A percentile compares a stretch with the other conserved stretches of the same genome.
phyloP scores from a whole-genome alignment of 1,140 invertebrate genomes.

The Drosophila kanapiae region DNA sequence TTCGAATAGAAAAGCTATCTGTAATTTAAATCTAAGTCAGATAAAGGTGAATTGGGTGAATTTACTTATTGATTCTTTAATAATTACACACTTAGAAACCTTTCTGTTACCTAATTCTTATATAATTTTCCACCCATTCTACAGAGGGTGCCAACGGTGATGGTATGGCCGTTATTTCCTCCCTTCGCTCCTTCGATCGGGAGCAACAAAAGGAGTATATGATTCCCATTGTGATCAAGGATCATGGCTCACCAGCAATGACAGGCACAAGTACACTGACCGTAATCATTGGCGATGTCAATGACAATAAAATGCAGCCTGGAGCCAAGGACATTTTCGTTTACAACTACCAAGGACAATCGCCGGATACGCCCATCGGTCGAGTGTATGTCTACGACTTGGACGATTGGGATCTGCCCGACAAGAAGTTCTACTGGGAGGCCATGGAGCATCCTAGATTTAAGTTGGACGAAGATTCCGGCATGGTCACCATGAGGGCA shows the following conservation, averaged over 20 bases:
- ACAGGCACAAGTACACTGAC: constrained; percentile 97
- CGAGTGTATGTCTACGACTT: constrained; percentile 98
- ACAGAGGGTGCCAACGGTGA: constrained; percentile 97
- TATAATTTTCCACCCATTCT: constrained; percentile 26
- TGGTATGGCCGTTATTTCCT: constrained; percentile 97
- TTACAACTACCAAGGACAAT: constrained; percentile 97
- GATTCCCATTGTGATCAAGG: constrained; percentile 97
- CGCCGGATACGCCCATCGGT: constrained; percentile 96
- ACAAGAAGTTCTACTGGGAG: constrained; percentile 98
- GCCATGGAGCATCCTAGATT: constrained; percentile 93
- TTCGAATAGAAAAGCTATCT: not conserved
- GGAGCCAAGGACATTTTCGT: constrained; percentile 98
- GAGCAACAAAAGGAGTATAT: constrained; percentile 98
- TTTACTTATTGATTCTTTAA: not conserved
- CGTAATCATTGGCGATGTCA: constrained; percentile 97
- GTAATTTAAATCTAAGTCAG: not conserved
- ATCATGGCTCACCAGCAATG: constrained; percentile 94
- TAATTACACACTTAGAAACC: not conserved
- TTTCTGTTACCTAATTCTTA: not conserved
- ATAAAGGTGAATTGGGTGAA: not conserved
- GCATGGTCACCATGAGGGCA: constrained; percentile 97
- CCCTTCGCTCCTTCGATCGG: constrained; percentile 95
- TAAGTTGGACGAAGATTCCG: constrained; percentile 95
- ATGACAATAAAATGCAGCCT: constrained; percentile 98
- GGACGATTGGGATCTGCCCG: constrained; percentile 98